Evolutionary conservation across 2,888 invertebrate genomes (phyloP).

Genomic region (Drosophila hamatofila): DNA sequence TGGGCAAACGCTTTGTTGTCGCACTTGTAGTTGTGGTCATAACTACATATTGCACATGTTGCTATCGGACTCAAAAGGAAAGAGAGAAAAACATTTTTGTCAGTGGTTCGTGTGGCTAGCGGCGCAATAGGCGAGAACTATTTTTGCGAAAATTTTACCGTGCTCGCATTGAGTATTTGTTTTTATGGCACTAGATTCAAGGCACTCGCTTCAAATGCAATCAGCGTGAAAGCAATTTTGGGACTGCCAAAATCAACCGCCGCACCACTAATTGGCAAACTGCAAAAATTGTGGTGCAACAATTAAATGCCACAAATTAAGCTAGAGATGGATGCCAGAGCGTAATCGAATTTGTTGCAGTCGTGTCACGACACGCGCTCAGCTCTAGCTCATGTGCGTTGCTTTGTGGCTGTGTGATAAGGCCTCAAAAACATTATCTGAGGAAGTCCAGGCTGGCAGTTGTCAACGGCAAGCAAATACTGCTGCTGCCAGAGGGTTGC

Average conservation of each 20-base stretch:
- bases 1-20: conserved; percentile 15
- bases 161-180: not conserved
- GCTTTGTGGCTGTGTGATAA: not conserved
- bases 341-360: not conserved
- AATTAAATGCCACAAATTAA: conserved; percentile 5
- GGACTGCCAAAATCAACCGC: not conserved
- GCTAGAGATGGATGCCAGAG: not conserved
- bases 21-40: conserved; percentile 40
- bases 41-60: conserved; percentile 49
- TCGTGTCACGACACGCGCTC: conserved; percentile 8
- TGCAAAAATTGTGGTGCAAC: not conserved
- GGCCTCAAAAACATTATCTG: conserved; percentile 44
- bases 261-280: conserved; percentile 16
- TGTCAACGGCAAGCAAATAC: conserved; percentile 18
- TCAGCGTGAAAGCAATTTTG: conserved; percentile 13
- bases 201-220: not conserved
- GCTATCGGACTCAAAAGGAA: conserved; percentile 25
- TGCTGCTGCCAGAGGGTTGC: conserved; percentile 10
- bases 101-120: conserved; percentile 21
- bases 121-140: not conserved
- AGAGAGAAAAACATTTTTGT: not conserved
- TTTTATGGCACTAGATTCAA: not conserved
- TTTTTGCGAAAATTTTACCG: conserved; percentile 9
- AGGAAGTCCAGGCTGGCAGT: conserved; percentile 53
- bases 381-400: conserved; percentile 12